Percentiles rank a stretch among this genome's conserved stretches.
Evolutionary conservation across 2,797 vertebrate genomes (phyloP).

Genomic region (Sebastes reedi): DNA sequence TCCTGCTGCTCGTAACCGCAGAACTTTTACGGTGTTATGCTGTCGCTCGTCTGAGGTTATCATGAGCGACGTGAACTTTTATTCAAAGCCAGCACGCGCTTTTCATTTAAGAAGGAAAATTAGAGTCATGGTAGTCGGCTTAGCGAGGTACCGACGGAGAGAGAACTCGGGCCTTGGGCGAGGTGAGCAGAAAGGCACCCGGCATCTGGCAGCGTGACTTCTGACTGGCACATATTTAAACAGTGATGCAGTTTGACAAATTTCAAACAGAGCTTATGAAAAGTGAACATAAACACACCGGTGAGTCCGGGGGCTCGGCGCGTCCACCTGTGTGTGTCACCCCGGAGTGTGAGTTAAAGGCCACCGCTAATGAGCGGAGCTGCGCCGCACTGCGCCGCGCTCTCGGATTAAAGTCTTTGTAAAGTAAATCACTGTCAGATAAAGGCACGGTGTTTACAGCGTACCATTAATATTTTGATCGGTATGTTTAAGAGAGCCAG

Average conservation of each 20-base stretch:
- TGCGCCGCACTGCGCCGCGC: conserved; percentile 63
- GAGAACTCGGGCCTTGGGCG: conserved; percentile 79
- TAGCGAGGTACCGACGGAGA: conserved; percentile 14
- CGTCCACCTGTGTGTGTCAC: conserved; percentile 89
- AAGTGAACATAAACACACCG: conserved; percentile 92
- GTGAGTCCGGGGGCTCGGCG: conserved; percentile 77
- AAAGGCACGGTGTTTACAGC: conserved; percentile 86
- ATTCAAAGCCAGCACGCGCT: conserved; percentile 78
- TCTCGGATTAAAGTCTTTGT: conserved; percentile 87
- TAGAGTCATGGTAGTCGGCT: conserved; percentile 70
- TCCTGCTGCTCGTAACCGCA: conserved; percentile 76
- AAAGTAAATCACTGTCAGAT: conserved; percentile 91
- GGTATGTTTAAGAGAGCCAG: conserved; percentile 88
- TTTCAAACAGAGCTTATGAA: conserved; percentile 93
- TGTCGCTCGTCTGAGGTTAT: conserved; percentile 81
- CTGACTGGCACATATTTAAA: conserved; percentile 92
- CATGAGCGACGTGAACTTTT: conserved; percentile 78
- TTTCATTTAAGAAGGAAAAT: conserved; percentile 81
- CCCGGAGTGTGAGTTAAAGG: conserved; percentile 88
- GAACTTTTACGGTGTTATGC: conserved; percentile 75
- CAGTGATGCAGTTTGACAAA: conserved; percentile 98
- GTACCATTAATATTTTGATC: conserved; percentile 92
- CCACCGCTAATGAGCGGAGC: conserved; percentile 86
- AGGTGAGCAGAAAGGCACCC: conserved; percentile 82
- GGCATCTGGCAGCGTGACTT: conserved; percentile 86